These are phyloP conservation scores for Cathartes aura DNA, from an alignment of 2,113 vertebrate genomes.

Conservation along the genomic window DNA sequence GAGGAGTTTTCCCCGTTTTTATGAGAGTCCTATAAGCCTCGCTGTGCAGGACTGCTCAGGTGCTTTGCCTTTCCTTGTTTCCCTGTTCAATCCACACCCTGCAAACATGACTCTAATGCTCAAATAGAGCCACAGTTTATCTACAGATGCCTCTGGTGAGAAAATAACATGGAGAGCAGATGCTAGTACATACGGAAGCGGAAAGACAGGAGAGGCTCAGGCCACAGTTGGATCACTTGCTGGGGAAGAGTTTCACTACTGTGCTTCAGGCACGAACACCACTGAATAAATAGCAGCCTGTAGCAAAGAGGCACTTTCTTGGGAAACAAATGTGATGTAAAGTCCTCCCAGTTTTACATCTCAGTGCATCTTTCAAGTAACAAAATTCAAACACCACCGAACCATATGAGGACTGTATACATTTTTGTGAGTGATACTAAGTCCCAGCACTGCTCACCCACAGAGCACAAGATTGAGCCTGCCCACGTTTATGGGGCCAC, in stretches of 20 bases:
- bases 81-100: background rate
- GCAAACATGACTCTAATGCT: background rate
- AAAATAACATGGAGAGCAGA: background rate
- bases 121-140: background rate
- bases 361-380: background rate
- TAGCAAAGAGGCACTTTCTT: background rate
- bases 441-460: background rate
- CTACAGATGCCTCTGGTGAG: background rate
- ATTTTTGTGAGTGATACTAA: background rate
- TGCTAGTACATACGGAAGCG: rapidly evolving
- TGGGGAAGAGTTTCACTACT: background rate
- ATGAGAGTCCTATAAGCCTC: background rate
- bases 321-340: background rate
- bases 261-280: background rate
- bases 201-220: background rate
- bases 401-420: background rate
- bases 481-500: background rate
- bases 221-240: background rate
- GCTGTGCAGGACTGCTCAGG: background rate
- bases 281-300: background rate
- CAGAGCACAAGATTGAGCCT: background rate
- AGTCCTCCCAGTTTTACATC: background rate
- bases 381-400: background rate
- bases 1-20: background rate
- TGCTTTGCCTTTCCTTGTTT: background rate